Base-by-base conservation (phyloP, 2,888 invertebrate species). In the Mesoligia furuncula region DNA sequence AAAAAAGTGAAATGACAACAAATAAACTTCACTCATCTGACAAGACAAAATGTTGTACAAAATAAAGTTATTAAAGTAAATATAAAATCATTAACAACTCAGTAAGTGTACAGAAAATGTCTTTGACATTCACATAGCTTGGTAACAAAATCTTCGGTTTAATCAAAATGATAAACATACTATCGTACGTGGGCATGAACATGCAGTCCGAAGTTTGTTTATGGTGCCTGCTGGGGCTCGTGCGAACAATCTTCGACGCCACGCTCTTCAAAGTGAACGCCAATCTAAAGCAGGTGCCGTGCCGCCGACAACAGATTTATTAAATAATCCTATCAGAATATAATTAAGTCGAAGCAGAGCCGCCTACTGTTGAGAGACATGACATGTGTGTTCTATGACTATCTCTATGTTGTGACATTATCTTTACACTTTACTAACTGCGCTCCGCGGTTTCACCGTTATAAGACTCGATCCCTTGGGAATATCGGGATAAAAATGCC, bases 251-350 rank as follows among this genome's bases (percentile, higher is more conserved):
- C 73, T 97, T 97, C 83, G 97, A 97, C 87, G 96, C 97, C 20
- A 97, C 97, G 2, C 93, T 97, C 78, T 97, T 97, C 89, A 96
- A 96, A 92, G 95, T 97, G 69, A 96, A 96, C 86, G 93, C 96
- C 76, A 97, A 97, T 92, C 92, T 97, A 81, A 96, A 96, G 89
- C 96, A 97, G 96, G 96, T 96, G 89, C 88, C 67, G 79, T 75
- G 61, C 42, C 61, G 24, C 45, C 73, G 88, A 78, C 73, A 87
- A 78, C 78, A 79, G 85, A 87, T 84, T 76, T 77, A 80, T 85
- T 84, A 62, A 79, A 79, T 77, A 80, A 77, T 65, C 42, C 57
- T 66, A 81, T 64, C 59, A 68, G 77, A 77, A 71, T 83, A 75
- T 81, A 78, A 83, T 81, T 81, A 85, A 72, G 65, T 75, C 54